Evolutionary conservation across 1,140 invertebrate species (phyloP), one percentile per base, ranked within the genome.

Genomic region (Aphelinus atriplicis): DNA sequence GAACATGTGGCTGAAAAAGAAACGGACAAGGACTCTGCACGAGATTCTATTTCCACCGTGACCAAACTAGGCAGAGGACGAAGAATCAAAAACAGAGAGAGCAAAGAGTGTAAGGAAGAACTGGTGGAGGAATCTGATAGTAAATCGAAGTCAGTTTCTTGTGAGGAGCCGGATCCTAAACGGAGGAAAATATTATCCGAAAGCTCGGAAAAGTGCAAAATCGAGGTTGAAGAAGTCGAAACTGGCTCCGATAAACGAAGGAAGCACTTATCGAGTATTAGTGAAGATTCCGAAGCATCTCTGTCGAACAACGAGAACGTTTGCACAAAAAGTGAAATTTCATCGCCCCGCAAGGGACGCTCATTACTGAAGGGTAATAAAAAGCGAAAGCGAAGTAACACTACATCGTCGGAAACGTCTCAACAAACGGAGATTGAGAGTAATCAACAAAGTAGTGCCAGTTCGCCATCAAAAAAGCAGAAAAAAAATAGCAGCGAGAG

Each of bases 1-100:
- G 77, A 82, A 69, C 46, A 61, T n/a, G 55, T 58, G 9, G 10
- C 61, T 7, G 69, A 80, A 45, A 74, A 10, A 6, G 76, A 73
- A 65, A 69, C 58, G 53, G 70, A 58, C 3, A 77, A 77, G 53
- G 71, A 73, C 53, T 71, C 67, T 43, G 69, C 67, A 45, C 68
- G 26, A 7, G 10, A 67, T 9, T 51, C 58, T 5, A 70, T 58
- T 67, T 56, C 3, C 43, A 47, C 1, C 5, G n/a, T 9, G 61
- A 10, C 2, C 58, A 60, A 5, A 42, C 42, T 4, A 60, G 43
- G 7, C 42, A 71, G 10, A 4, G 9, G 56, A n/a, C 43, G 73
- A 63, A 68, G 51, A 47, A 63, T 26, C 3, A 75, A 75, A 7
- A 73, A 6, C 2, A 64, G 45, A 46, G 73, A 69, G 4, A 50